Evolutionary conservation across 2,888 invertebrate genomes (phyloP), one percentile per base, ranked within the genome.

Genomic region (Agelastica alni): DNA sequence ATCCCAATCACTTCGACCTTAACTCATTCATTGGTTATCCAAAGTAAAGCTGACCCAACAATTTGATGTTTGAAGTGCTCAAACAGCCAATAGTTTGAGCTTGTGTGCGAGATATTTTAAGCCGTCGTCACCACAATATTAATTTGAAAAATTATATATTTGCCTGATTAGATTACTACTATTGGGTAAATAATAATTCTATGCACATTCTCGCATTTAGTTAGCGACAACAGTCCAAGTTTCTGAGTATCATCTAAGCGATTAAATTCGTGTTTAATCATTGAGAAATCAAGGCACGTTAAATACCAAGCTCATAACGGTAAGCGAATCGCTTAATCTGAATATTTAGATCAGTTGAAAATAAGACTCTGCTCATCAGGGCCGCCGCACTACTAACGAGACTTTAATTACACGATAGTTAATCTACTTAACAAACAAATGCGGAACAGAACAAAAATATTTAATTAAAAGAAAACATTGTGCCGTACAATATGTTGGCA

Each of bases 281-380:
- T 61, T 64, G 48, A 55, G 62, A 58, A 68, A 65, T 65, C 65
- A 61, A 60, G 62, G 64, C 68, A 65, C 65, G 64, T 65, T 67
- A 62, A 67, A 65, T 59, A 64, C 64, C 58, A 59, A 59, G 64
- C 64, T 64, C 65, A 66, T 66, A 66, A 63, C 62, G 62, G 67
- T 63, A 66, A 65, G 63, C 66, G 68, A 65, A 65, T 61, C 64
- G 66, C 66, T 69, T 69, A 71, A 71, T 73, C 70, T 71, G 66
- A 71, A 73, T 71, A 73, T 72, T 74, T 69, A 69, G 68, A 70
- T 70, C 68, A 64, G 67, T 59, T 60, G 59, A 61, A n/a, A 65
- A 26, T 30, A 10, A 30, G 17, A 30, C 31, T 31, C 18, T 43
- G 14, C 65, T 66, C 63, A 63, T 69, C 66, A 63, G 61, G 66